phyloP scores from a whole-genome alignment of 2,888 invertebrate species.

The Melinopterus prodromus region DNA sequence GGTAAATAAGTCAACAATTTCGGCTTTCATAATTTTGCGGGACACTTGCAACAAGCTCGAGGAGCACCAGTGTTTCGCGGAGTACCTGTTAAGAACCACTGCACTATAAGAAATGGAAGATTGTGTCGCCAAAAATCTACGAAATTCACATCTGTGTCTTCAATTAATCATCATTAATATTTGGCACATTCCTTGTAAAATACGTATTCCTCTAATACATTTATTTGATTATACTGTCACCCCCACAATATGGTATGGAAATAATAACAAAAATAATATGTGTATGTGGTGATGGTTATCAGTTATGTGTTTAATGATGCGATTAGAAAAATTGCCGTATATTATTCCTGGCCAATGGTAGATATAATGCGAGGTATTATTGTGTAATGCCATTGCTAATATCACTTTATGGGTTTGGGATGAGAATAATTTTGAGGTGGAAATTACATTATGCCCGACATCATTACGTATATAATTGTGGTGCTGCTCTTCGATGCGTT shows the following conservation, averaged over 20 bases:
- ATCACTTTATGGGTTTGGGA: background rate
- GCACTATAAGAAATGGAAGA: too few relatives aligned
- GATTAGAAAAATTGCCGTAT: background rate
- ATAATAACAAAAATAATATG: background rate
- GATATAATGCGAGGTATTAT: slow-evolving; percentile 4
- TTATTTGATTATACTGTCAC: background rate
- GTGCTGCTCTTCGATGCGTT: background rate
- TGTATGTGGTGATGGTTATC: background rate
- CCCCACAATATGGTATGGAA: background rate
- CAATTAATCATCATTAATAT: background rate
- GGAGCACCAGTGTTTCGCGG: too few relatives aligned
- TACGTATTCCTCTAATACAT: background rate
- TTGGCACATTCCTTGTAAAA: background rate
- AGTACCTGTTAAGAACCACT: too few relatives aligned
- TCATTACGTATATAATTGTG: background rate
- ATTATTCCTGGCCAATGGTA: background rate
- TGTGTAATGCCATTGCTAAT: slow-evolving; percentile 4
- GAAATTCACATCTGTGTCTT: too few relatives aligned
- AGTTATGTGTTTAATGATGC: background rate
- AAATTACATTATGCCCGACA: background rate
- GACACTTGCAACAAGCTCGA: too few relatives aligned
- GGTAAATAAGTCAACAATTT: too few relatives aligned
- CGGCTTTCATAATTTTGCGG: too few relatives aligned
- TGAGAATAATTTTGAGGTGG: slow-evolving; percentile 4
- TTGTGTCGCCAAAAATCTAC: too few relatives aligned